phyloP scores from a whole-genome alignment of 2,888 invertebrate species.

The Nephrotoma flavescens region DNA sequence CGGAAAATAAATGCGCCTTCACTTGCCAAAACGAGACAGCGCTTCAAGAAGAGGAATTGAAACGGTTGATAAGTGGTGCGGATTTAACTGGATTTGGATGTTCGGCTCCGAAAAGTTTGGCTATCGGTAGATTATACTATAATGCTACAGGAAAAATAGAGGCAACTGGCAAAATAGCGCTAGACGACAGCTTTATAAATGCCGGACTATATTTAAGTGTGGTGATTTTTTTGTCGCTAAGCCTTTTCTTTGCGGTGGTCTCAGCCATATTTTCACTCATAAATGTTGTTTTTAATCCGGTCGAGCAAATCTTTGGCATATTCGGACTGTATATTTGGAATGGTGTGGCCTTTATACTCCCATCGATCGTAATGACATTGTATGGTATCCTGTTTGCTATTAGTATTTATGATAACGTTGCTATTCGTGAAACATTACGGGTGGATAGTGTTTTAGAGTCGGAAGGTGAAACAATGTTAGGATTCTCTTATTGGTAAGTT shows the following conservation, averaged over 20 bases:
- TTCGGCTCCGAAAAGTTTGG: background rate
- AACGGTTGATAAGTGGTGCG: conserved; percentile 18
- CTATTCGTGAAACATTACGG: conserved; percentile 27
- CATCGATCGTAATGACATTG: conserved; percentile 23
- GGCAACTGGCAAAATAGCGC: background rate
- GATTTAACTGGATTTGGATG: conserved; percentile 11
- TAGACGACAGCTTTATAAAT: conserved; percentile 17
- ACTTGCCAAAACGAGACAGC: conserved; percentile 24
- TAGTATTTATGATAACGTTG: conserved; percentile 25
- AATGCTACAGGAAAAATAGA: background rate
- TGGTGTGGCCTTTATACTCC: conserved; percentile 28
- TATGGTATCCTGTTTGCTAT: conserved; percentile 30
- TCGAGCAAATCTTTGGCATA: conserved; percentile 31
- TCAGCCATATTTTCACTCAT: conserved; percentile 37
- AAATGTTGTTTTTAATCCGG: conserved; percentile 43
- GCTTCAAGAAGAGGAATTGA: conserved; percentile 19
- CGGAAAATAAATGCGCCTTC: conserved; percentile 28
- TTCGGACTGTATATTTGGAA: conserved; percentile 47
- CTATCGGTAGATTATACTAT: background rate
- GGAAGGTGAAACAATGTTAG: conserved; percentile 24
- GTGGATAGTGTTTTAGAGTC: conserved; percentile 18
- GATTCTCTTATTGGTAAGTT: conserved; percentile 32
- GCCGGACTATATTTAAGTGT: conserved; percentile 39
- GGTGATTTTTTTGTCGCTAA: conserved; percentile 36
- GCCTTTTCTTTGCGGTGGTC: conserved; percentile 34